Evolutionary conservation across 2,888 invertebrate genomes (phyloP), one percentile per base, ranked within the genome.

Genomic region (Drosophila robusta): DNA sequence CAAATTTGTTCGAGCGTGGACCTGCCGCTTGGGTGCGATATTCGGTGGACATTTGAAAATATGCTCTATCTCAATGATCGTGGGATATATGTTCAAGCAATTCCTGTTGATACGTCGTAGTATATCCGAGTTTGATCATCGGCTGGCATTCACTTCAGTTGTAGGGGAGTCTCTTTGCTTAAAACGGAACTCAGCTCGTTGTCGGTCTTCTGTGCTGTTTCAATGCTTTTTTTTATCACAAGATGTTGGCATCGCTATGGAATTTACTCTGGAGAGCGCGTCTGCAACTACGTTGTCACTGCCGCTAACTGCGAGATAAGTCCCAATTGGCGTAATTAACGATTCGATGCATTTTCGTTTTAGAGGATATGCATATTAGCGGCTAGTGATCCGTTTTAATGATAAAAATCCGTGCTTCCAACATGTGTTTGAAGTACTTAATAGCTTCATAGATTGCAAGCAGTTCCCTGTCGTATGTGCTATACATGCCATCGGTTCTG

Each of bases 341-440:
- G 41, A 12, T 24, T 32, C 3, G 52, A 54, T 14, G 52, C 49
- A 16, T 66, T 52, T 18, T 66, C 49, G 6, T 45, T 36, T 41
- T 34, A 55, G 32, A 5, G 14, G 0, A 1, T 46, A 61, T 8
- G 39, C 60, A 14, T 46, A 46, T 14, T 1, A 56, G 38, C 11
- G n/a, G 57, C 32, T 39, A 45, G 11, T 51, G 51, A 14, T 45
- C 45, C 3, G 45, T 22, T 22, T n/a, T 44, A 9, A 49, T 47
- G n/a, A 52, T 18, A 11, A 66, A 60, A 3, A 24, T 14, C 6
- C 54, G 18, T 5, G n/a, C 32, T 3, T 66, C 50, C 4, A 61
- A 0, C 12, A 55, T 11, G 29, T 66, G 61, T 7, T 51, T 46
- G 32, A 54, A 65, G 12, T 52, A 29, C 16, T 49, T 49, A 1